Evolutionary conservation across 2,113 vertebrate species (phyloP), one percentile per base, ranked within the genome.

Genomic region (Girardinichthys multiradiatus): DNA sequence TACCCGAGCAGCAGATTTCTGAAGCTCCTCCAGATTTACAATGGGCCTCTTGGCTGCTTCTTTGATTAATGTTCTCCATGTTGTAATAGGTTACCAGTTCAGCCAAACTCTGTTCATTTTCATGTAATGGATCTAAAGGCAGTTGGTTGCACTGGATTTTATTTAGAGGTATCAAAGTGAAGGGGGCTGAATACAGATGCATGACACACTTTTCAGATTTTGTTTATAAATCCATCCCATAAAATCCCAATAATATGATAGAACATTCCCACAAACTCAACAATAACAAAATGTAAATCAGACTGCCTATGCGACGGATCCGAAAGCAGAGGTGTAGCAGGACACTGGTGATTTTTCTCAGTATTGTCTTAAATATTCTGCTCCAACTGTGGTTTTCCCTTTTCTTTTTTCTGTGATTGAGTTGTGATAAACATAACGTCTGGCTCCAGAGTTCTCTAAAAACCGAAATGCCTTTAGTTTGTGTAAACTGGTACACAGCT

Each of bases 391-490:
- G 82, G 48, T 76, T 71, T 39, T 42, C 79, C 51, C 17, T 83
- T 68, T 64, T 67, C 61, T 84, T 80, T 70, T 24, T 15, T 21
- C 79, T 10, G 10, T 10, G 10, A 14, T 39, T 5, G 48, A 39
- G 64, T 10, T 17, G 42, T 54, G 39, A 69, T 67, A 29, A 19
- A 26, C 35, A 73, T 81, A 86, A 83, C 7, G 21, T 29, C 81
- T 78, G 82, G 67, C 39, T 69, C 72, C 54, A 60, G n/a, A n/a
- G 74, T 65, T 87, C 70, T 67, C 60, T 78, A 68, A 86, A 57
- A 86, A 87, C 87, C 86, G 87, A 80, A 91, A 87, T 93, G 91
- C 92, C 91, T 92, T 93, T 72, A 74, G 80, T 81, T 87, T 76
- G 74, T 87, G 75, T 84, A 72, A 72, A 80, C 80, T 73, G 59